These are phyloP conservation scores for Callinectes sapidus DNA, from an alignment of 2,888 invertebrate genomes.

Conservation along the genomic window DNA sequence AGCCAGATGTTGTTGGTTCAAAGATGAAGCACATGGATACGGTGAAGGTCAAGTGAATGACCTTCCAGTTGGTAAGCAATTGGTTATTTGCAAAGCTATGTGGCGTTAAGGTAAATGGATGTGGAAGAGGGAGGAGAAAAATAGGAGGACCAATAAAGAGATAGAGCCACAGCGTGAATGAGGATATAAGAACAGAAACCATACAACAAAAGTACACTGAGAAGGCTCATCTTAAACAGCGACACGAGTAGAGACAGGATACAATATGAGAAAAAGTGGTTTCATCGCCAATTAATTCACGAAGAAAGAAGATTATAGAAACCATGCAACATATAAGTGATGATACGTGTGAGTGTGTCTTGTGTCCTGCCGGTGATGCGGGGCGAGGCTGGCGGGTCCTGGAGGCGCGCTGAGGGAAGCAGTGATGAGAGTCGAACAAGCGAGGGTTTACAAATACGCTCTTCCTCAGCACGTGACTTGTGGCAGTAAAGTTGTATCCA, in stretches of 20 bases:
- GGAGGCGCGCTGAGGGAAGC: not conserved
- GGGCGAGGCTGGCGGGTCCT: not conserved
- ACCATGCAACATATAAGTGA: not conserved
- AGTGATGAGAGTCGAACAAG: not conserved
- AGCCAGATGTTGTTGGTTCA: not conserved
- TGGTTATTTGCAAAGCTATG: not conserved
- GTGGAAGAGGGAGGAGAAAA: not conserved
- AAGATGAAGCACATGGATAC: not conserved
- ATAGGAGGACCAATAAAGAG: too few species aligned
- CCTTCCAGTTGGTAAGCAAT: not conserved
- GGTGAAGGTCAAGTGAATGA: not conserved
- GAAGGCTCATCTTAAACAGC: too few species aligned
- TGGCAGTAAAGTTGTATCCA: slow-evolving; percentile 12
- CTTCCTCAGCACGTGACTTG: not conserved
- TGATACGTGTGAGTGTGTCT: not conserved
- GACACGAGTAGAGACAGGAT: too few species aligned
- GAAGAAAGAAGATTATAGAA: not conserved
- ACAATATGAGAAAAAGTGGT: too few species aligned
- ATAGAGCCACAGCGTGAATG: too few species aligned
- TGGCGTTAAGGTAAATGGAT: not conserved
- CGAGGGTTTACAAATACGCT: not conserved
- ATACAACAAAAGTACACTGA: too few species aligned
- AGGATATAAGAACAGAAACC: too few species aligned
- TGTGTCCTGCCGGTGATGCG: not conserved
- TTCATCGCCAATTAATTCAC: not conserved